Conservation (phyloP, 2,797 vertebrate genomes). For the Cetoscarus ocellatus region DNA sequence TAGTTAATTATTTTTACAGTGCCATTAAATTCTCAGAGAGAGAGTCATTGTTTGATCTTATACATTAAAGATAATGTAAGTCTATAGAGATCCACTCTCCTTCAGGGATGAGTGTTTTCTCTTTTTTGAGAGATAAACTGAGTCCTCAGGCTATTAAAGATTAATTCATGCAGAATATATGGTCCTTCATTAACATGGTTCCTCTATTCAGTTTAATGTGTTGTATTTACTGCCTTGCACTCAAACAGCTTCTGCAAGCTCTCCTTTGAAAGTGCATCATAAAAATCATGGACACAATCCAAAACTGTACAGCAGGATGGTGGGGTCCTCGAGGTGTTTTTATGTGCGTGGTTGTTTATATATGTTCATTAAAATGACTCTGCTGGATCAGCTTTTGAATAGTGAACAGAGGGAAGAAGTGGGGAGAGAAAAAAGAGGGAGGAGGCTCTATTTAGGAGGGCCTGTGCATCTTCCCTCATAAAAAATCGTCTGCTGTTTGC, state of each 20-base stretch:
- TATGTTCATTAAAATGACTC: slow-evolving; percentile 51
- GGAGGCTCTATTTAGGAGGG: slow-evolving; percentile 50
- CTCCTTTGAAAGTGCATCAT: slow-evolving; percentile 47
- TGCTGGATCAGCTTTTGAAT: slow-evolving; percentile 39
- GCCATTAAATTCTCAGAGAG: slow-evolving; percentile 34
- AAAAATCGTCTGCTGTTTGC: slow-evolving; percentile 74
- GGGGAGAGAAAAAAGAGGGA: slow-evolving; percentile 46
- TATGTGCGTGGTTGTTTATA: slow-evolving; percentile 1
- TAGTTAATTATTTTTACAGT: slow-evolving; percentile 43
- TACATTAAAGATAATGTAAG: background rate
- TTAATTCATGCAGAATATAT: slow-evolving; percentile 15
- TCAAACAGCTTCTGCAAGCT: slow-evolving; percentile 30
- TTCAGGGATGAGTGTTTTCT: slow-evolving; percentile 1
- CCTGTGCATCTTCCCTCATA: slow-evolving; percentile 76
- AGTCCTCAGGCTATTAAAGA: slow-evolving; percentile 9
- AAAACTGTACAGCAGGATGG: slow-evolving; percentile 55
- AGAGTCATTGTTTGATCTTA: slow-evolving; percentile 29
- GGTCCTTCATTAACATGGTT: slow-evolving; percentile 3
- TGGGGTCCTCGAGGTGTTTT: slow-evolving; percentile 40
- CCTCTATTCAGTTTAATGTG: slow-evolving; percentile 46
- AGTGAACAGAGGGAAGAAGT: slow-evolving; percentile 17
- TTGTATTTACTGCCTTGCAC: slow-evolving; percentile 50
- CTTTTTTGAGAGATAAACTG: background rate
- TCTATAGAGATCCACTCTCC: slow-evolving; percentile 1
- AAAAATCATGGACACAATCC: slow-evolving; percentile 50